phyloP scores from a whole-genome alignment of 2,797 vertebrate genomes.

The Acanthornis magna region DNA sequence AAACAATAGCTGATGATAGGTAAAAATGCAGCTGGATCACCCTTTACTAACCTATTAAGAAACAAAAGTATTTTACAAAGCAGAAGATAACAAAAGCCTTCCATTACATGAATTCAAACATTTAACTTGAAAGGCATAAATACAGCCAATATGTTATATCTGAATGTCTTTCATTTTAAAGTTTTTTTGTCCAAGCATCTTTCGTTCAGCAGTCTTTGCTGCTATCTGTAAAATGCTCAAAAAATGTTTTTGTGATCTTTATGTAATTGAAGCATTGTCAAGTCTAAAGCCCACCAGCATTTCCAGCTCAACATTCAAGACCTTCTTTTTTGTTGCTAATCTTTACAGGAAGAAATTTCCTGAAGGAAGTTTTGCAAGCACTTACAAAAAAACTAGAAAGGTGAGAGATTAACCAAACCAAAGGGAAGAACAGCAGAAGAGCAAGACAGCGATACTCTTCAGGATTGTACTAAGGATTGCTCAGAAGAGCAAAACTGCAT shows the following conservation, averaged over 20 bases:
- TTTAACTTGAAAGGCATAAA: not conserved
- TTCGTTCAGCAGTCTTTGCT: not conserved
- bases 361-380: not conserved
- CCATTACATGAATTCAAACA: not conserved
- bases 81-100: not conserved
- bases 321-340: not conserved
- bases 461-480: not conserved
- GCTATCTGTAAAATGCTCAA: not conserved
- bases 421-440: not conserved
- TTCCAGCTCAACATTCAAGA: not conserved
- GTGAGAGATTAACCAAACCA: not conserved
- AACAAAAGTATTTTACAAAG: constrained; percentile 18
- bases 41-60: constrained; percentile 83
- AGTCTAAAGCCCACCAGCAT: not conserved
- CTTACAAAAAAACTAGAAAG: not conserved
- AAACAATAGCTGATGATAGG: constrained; percentile 89
- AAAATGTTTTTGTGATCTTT: not conserved
- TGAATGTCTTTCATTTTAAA: not conserved
- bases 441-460: not conserved
- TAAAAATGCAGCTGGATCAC: constrained; percentile 86
- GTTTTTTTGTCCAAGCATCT: not conserved
- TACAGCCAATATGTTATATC: not conserved
- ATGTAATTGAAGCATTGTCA: not conserved
- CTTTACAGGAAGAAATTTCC: not conserved
- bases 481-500: not conserved